phyloP scores from a whole-genome alignment of 1,140 invertebrate genomes.

The Megathymus violae region DNA sequence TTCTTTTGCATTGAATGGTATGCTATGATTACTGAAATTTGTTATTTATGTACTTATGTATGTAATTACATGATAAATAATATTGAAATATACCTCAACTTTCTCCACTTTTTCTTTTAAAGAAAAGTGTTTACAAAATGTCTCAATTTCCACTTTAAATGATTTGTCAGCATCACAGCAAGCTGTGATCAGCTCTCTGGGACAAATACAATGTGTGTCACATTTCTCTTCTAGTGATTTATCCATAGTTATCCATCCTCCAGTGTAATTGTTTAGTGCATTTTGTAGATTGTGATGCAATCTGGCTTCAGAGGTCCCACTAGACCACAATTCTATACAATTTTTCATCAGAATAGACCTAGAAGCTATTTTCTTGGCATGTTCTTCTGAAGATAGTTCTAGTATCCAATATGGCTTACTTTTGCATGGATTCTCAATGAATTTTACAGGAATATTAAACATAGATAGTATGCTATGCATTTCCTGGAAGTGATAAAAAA shows the following conservation, averaged over 20 bases:
- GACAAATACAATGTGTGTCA: conserved; percentile 59
- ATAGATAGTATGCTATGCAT: conserved; percentile 88
- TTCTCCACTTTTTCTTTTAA: conserved; percentile 92
- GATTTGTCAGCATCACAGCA: conserved; percentile 84
- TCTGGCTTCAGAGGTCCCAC: conserved; percentile 83
- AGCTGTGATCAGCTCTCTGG: conserved; percentile 79
- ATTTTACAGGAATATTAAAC: conserved; percentile 86
- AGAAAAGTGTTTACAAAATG: conserved; percentile 93
- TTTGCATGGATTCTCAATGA: conserved; percentile 82
- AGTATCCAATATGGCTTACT: conserved; percentile 92
- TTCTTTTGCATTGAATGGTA: too few species aligned
- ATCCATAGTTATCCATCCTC: conserved; percentile 57
- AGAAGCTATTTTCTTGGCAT: conserved; percentile 86
- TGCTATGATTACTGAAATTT: too few species aligned
- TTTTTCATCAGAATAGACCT: conserved; percentile 90
- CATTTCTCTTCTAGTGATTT: conserved; percentile 30
- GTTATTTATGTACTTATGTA: too few species aligned
- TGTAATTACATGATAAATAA: conserved; percentile 4
- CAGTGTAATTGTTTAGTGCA: conserved; percentile 69
- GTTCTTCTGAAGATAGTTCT: conserved; percentile 85
- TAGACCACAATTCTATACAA: conserved; percentile 91
- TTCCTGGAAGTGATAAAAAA: conserved; percentile 87
- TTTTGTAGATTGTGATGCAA: conserved; percentile 87
- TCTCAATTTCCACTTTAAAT: conserved; percentile 94
- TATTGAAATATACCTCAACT: conserved; percentile 88